phyloP scores from a whole-genome alignment of 64 coral and sea anemone genomes.

The Montipora cactus region DNA sequence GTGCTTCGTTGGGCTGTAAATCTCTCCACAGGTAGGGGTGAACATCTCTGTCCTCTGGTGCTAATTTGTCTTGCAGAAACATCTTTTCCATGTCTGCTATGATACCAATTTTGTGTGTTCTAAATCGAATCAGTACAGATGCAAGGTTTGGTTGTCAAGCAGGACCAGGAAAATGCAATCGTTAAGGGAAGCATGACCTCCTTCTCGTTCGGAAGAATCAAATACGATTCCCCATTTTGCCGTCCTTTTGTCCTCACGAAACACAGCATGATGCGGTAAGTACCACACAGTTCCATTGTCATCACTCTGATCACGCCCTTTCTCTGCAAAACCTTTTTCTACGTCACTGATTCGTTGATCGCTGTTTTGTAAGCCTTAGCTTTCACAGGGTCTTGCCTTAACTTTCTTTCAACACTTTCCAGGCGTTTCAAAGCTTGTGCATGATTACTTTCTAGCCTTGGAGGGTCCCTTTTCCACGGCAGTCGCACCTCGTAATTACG shows the following conservation, averaged over 20 bases:
- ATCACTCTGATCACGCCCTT: neutral
- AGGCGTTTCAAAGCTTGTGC: constrained; percentile 28
- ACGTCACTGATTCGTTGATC: constrained; percentile 8
- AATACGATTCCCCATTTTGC: constrained; percentile 33
- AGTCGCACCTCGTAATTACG: constrained; percentile 31
- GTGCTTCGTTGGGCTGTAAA: neutral
- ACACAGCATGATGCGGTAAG: constrained; percentile 17
- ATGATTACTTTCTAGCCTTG: constrained; percentile 32
- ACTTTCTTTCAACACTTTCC: constrained; percentile 45
- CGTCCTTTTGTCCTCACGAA: neutral
- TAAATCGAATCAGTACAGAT: constrained; percentile 34
- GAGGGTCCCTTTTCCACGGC: constrained; percentile 28
- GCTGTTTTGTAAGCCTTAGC: constrained; percentile 12
- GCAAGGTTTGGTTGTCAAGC: constrained; percentile 37
- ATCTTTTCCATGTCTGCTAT: constrained; percentile 45
- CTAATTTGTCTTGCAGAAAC: constrained; percentile 48
- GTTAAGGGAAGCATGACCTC: constrained; percentile 3
- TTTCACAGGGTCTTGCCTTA: constrained; percentile 32
- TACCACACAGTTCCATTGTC: neutral
- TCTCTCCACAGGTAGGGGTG: constrained; percentile 27
- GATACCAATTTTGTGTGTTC: constrained; percentile 14
- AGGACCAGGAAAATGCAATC: constrained; percentile 60
- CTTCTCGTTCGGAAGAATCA: neutral
- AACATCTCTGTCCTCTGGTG: constrained; percentile 17
- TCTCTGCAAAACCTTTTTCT: constrained; percentile 20